Evolutionary conservation across 2,113 vertebrate genomes (phyloP).

Genomic region (Litocranius walleri): DNA sequence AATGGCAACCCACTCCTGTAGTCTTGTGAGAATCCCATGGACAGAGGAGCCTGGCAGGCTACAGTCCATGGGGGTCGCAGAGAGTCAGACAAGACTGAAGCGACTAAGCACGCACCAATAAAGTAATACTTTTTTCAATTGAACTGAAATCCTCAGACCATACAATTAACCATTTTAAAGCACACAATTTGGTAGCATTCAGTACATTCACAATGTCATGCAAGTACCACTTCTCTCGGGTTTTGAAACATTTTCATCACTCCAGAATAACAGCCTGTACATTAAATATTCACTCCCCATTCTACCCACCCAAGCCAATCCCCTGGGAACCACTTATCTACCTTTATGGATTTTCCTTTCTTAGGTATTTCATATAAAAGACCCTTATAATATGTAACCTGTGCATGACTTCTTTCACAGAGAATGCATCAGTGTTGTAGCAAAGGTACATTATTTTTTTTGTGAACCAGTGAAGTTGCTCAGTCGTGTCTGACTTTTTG

Average conservation of each 20-base stretch:
- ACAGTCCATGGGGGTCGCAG: neutral
- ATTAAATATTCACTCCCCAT: neutral
- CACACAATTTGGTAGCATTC: neutral
- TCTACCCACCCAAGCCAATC: neutral
- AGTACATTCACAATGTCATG: neutral
- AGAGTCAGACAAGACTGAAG: neutral
- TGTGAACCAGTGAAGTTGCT: neutral
- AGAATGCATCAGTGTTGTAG: too few relatives aligned
- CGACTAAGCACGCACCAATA: fast-evolving
- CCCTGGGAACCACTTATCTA: neutral
- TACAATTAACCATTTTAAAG: neutral
- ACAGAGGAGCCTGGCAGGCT: neutral
- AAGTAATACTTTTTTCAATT: neutral
- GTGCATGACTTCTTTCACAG: neutral
- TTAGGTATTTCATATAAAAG: neutral
- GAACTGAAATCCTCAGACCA: neutral
- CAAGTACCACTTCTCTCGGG: neutral
- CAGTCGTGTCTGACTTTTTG: neutral
- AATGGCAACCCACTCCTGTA: too few relatives aligned
- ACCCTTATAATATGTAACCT: neutral
- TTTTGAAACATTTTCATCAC: neutral
- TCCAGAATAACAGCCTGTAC: neutral
- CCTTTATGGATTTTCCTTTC: neutral
- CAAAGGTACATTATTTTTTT: neutral
- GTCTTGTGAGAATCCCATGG: neutral